Base-by-base conservation (phyloP, 2,113 vertebrate genomes). In the Cricetomys ansorgei region DNA sequence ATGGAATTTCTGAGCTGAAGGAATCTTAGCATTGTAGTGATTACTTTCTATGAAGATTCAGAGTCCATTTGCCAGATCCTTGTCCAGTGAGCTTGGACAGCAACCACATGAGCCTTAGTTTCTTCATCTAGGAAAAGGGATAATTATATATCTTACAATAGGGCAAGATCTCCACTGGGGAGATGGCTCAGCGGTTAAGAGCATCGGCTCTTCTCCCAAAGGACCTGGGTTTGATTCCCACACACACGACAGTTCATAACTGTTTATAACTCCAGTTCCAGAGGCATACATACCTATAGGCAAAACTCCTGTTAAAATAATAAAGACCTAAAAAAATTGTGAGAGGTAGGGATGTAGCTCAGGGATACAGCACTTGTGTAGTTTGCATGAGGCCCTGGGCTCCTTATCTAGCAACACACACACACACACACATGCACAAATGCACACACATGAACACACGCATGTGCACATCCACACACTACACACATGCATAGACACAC, bases 81-180 rank as follows among this genome's bases (percentile, higher is more conserved):
- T 87, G 57, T 25, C 72, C 37, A 86, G 59, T 80, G 43, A 17
- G 21, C 37, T 83, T 96, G 70, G 48, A 55, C 81, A 75, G 93
- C 69, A 89, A 83, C 23, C 25, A 72, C 37, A 34, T 94, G 55
- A 90, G 23, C 62, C 59, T 93, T 8, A 2, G 40, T 95, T 91
- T 92, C 75, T 96, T 94, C 69, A 89, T 79, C 67, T 89, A 25
- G 57, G 53, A 93, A 97, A 93, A 0, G 34, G 45, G 25, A 80
- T 92, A 89, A 88, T 65, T 67, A 69, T 19, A 53, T 87, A 85
- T 25, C 34, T 85, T n/a, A 70, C 89, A 72, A 64, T 64, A 84
- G 80, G 27, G 13, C n/a, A n/a, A n/a, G n/a, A n/a, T n/a, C n/a
- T n/a, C n/a, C n/a, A n/a, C 25, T 83, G 80, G 55, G 62, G n/a